phyloP scores from a whole-genome alignment of 2,888 invertebrate genomes.

The Itoplectis maculator region DNA sequence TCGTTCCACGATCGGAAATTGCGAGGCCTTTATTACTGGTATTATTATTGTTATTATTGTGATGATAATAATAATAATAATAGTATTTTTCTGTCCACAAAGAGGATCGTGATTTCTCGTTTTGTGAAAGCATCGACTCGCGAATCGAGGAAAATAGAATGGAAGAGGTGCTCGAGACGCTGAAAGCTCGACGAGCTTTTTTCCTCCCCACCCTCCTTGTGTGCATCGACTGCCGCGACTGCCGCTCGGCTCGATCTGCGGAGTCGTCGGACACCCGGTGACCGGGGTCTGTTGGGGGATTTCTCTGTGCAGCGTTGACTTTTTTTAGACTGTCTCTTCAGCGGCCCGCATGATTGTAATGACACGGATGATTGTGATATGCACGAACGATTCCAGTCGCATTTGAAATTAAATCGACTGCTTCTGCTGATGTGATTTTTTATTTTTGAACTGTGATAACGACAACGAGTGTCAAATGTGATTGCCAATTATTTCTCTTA shows the following conservation, averaged over 20 bases:
- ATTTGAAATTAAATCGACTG: background rate
- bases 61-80: constrained; percentile 4
- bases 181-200: constrained; percentile 49
- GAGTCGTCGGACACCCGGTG: background rate
- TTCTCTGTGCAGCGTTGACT: background rate
- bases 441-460: background rate
- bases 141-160: constrained; percentile 41
- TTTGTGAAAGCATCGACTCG: constrained; percentile 26
- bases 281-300: background rate
- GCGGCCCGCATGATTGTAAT: background rate
- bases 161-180: constrained; percentile 47
- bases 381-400: background rate
- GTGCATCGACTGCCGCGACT: background rate
- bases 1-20: constrained; percentile 30
- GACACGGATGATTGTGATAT: background rate
- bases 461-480: background rate
- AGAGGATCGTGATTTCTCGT: constrained; percentile 29
- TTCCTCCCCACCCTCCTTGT: background rate
- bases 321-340: background rate
- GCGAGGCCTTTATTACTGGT: constrained; percentile 8
- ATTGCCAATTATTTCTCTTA: background rate
- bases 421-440: background rate
- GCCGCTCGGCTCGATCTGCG: constrained; percentile 3
- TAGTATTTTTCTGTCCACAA: too few species aligned
- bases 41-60: constrained; percentile 34